These are phyloP conservation scores for Griposia aprilina DNA, from an alignment of 2,888 invertebrate genomes.

Conservation along the genomic window DNA sequence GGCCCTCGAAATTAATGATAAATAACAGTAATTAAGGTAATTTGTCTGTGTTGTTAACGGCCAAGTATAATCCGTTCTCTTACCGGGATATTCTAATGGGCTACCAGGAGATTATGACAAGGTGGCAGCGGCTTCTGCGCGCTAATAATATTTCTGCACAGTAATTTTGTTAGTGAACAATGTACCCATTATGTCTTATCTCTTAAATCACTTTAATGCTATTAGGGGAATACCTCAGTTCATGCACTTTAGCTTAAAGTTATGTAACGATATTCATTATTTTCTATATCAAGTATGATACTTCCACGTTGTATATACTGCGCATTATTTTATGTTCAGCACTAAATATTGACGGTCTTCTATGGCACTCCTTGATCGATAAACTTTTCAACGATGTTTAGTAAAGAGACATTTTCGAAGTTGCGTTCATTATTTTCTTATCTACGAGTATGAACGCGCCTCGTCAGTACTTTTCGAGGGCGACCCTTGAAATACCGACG, in stretches of 20 bases:
- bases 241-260: not conserved
- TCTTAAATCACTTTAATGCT: conserved; percentile 21
- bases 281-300: not conserved
- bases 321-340: not conserved
- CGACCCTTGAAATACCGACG: conserved; percentile 50
- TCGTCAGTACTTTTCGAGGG: conserved; percentile 47
- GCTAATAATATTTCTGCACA: conserved; percentile 30
- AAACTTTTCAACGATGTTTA: conserved; percentile 48
- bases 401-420: conserved; percentile 43
- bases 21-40: conserved; percentile 51
- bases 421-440: conserved; percentile 43
- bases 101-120: conserved; percentile 43
- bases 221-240: conserved; percentile 6
- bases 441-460: conserved; percentile 50
- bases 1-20: conserved; percentile 22
- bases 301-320: not conserved
- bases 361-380: conserved; percentile 19
- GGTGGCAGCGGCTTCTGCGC: conserved; percentile 20
- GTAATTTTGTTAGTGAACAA: conserved; percentile 35
- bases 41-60: conserved; percentile 12
- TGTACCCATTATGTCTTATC: conserved; percentile 17
- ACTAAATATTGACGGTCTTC: conserved; percentile 32
- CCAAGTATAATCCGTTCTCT: conserved; percentile 42
- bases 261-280: not conserved
- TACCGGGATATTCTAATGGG: conserved; percentile 33